Evolutionary conservation across 1,140 invertebrate genomes (phyloP).

Genomic region (Hylaeus anthracinus): DNA sequence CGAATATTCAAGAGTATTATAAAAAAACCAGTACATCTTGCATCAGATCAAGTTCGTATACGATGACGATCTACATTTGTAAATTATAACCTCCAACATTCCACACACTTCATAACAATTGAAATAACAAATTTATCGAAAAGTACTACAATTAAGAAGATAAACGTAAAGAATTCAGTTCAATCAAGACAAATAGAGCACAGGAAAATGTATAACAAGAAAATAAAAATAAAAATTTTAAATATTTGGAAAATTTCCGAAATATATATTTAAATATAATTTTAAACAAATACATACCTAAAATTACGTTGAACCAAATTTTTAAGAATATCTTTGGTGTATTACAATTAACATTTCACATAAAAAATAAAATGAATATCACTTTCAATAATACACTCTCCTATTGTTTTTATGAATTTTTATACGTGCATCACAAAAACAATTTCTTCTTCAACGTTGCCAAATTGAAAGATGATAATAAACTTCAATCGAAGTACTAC

Average conservation of each 20-base stretch:
- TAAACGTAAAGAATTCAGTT: background rate
- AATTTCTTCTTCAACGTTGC: background rate
- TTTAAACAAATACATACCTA: constrained; percentile 1
- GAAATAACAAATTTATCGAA: background rate
- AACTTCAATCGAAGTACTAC: background rate
- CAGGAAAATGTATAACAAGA: background rate
- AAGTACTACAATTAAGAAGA: background rate
- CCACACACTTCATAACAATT: background rate
- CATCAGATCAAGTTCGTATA: background rate
- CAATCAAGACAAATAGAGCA: background rate
- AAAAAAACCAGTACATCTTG: background rate
- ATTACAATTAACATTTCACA: background rate
- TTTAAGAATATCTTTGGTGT: background rate
- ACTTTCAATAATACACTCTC: background rate
- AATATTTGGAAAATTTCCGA: background rate
- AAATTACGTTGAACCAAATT: background rate
- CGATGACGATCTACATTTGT: background rate
- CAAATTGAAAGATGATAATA: background rate
- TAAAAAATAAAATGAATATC: background rate
- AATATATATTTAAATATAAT: background rate
- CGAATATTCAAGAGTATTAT: background rate
- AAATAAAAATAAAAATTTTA: background rate
- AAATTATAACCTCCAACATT: background rate
- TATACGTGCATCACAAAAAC: background rate
- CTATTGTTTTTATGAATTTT: background rate